phyloP scores from a whole-genome alignment of 1,140 invertebrate genomes.

The Rhagoletis pomonella region DNA sequence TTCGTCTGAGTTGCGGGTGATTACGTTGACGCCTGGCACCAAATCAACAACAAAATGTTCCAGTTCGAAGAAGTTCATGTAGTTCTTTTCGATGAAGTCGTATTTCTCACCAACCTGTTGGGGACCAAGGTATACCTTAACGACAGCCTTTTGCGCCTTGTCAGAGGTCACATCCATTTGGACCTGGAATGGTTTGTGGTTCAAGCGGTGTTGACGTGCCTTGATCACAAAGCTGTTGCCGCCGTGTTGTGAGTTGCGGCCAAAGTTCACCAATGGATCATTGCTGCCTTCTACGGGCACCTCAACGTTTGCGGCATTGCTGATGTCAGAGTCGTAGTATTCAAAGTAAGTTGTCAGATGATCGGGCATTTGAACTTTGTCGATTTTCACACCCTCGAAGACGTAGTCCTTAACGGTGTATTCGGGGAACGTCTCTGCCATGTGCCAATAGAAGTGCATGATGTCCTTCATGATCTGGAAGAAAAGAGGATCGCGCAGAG shows the following conservation, averaged over 20 bases:
- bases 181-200: slow-evolving; percentile 81
- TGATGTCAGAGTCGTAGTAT: slow-evolving; percentile 81
- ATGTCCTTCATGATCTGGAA: slow-evolving; percentile 80
- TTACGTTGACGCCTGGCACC: slow-evolving; percentile 64
- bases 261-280: slow-evolving; percentile 76
- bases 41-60: slow-evolving; percentile 70
- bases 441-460: slow-evolving; percentile 77
- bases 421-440: slow-evolving; percentile 75
- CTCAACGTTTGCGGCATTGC: slow-evolving; percentile 78
- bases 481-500: slow-evolving; percentile 81
- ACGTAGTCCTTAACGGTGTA: slow-evolving; percentile 77
- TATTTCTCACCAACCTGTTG: slow-evolving; percentile 76
- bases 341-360: slow-evolving; percentile 83
- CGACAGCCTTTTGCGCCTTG: slow-evolving; percentile 74
- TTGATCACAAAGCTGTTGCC: slow-evolving; percentile 77
- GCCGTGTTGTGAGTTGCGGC: slow-evolving; percentile 79
- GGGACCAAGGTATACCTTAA: slow-evolving; percentile 79
- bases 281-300: slow-evolving; percentile 52
- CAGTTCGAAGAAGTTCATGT: slow-evolving; percentile 72
- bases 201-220: slow-evolving; percentile 77
- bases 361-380: slow-evolving; percentile 79
- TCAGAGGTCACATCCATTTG: slow-evolving; percentile 76
- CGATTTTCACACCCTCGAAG: slow-evolving; percentile 79
- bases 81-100: slow-evolving; percentile 68
- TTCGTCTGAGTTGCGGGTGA: slow-evolving; percentile 68